A percentile compares a stretch with the other conserved stretches of the same genome.
phyloP scores from a whole-genome alignment of 1,140 invertebrate genomes.

The Ooceraea biroi region DNA sequence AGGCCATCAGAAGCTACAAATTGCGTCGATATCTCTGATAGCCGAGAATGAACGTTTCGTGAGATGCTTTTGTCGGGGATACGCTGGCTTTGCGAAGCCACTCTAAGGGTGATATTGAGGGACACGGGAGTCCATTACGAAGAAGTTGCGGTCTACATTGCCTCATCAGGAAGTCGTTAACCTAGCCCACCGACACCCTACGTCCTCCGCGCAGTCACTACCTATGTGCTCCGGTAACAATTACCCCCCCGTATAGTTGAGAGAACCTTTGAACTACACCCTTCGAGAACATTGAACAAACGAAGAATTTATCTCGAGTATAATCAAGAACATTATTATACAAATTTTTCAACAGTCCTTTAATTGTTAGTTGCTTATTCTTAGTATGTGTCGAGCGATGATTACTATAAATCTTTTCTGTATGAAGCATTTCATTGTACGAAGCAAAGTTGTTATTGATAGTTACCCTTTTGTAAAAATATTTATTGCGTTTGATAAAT shows the following conservation, averaged over 20 bases:
- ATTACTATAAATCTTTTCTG: neutral
- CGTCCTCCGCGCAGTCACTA: conserved; percentile 15
- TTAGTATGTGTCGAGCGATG: neutral
- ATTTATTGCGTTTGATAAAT: neutral
- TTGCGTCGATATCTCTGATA: conserved; percentile 71
- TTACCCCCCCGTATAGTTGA: conserved; percentile 32
- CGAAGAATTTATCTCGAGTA: conserved; percentile 11
- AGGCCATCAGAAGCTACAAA: conserved; percentile 60
- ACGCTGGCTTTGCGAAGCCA: conserved; percentile 55
- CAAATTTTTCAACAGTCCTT: neutral
- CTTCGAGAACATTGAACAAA: neutral
- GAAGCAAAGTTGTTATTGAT: neutral
- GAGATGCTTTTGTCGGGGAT: conserved; percentile 36
- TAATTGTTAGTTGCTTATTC: neutral
- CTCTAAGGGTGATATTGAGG: conserved; percentile 69
- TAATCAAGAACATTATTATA: neutral
- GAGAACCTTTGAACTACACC: conserved; percentile 46
- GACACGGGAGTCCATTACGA: conserved; percentile 81
- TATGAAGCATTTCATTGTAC: neutral
- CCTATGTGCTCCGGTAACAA: conserved; percentile 20
- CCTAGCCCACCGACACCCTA: conserved; percentile 68
- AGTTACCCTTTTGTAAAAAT: neutral
- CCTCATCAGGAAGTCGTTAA: conserved; percentile 86
- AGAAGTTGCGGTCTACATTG: conserved; percentile 80
- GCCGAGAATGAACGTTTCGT: conserved; percentile 57